Evolutionary conservation across 2,113 vertebrate species (phyloP).

Genomic region (Syrmaticus mikado): DNA sequence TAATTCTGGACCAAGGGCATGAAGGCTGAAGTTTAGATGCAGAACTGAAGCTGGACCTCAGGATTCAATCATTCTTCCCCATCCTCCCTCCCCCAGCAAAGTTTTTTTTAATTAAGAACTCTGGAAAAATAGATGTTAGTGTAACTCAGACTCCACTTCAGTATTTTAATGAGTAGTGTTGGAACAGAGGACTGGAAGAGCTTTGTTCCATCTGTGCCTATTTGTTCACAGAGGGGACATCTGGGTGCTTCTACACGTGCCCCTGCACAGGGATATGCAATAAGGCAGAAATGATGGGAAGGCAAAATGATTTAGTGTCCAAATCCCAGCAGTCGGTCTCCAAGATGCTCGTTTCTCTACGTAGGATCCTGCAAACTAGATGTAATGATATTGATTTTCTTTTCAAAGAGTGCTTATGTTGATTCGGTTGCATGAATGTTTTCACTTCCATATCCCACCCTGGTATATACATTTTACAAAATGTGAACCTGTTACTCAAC

Average conservation of each 20-base stretch:
- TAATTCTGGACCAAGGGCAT: not conserved
- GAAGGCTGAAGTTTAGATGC: not conserved
- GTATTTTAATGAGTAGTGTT: not conserved
- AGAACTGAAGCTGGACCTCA: not conserved
- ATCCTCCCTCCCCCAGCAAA: rapidly evolving
- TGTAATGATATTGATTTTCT: not conserved
- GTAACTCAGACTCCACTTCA: not conserved
- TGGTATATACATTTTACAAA: not conserved
- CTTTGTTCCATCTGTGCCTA: not conserved
- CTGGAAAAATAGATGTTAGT: not conserved
- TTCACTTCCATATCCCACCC: not conserved
- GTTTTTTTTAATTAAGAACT: not conserved
- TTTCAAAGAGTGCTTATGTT: not conserved
- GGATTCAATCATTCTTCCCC: not conserved
- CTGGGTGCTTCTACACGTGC: rapidly evolving
- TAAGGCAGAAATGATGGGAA: not conserved
- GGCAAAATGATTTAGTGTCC: not conserved
- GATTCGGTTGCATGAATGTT: not conserved
- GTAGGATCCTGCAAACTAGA: not conserved
- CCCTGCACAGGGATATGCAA: rapidly evolving
- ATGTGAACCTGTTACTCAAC: not conserved
- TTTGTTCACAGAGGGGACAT: not conserved
- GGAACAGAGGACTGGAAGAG: not conserved
- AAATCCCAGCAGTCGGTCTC: not conserved
- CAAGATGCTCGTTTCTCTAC: not conserved